phyloP scores from a whole-genome alignment of 1,140 invertebrate species.

The Saccostrea echinata region DNA sequence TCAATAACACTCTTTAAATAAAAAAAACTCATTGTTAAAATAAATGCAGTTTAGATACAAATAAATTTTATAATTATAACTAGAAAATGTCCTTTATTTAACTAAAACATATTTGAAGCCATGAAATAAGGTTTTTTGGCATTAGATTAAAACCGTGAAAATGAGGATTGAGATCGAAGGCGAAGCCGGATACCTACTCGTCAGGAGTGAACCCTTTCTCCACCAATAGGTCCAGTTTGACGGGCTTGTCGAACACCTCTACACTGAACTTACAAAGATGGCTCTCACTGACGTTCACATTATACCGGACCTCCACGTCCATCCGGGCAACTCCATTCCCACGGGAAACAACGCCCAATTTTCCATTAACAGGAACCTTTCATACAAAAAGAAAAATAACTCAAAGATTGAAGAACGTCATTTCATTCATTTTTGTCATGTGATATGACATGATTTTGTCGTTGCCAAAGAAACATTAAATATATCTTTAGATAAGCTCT shows the following conservation, averaged over 20 bases:
- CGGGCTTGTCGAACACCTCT: conserved; percentile 52
- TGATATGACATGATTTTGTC: background rate
- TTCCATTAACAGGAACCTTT: conserved; percentile 71
- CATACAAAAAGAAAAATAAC: background rate
- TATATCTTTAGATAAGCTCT: too few relatives aligned
- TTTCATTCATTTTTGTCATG: background rate
- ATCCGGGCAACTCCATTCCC: conserved; percentile 77
- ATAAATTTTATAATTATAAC: too few relatives aligned
- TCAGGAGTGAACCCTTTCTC: conserved; percentile 20
- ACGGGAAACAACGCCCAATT: conserved; percentile 72
- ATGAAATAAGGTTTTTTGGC: too few relatives aligned
- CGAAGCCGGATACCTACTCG: background rate
- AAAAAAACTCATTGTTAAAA: too few relatives aligned
- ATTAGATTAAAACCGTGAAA: too few relatives aligned
- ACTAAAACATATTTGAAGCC: too few relatives aligned
- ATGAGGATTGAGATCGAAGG: too few relatives aligned
- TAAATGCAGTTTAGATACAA: too few relatives aligned
- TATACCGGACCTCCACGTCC: conserved; percentile 76
- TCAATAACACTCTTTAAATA: too few relatives aligned
- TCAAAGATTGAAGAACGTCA: too few relatives aligned
- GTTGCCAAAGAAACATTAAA: background rate
- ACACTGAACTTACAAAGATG: conserved; percentile 71
- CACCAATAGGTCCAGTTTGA: conserved; percentile 41
- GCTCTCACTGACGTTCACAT: conserved; percentile 70
- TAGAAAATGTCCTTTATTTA: too few relatives aligned